phyloP scores from a whole-genome alignment of 2,888 invertebrate species.

The Osedax frankpressi region DNA sequence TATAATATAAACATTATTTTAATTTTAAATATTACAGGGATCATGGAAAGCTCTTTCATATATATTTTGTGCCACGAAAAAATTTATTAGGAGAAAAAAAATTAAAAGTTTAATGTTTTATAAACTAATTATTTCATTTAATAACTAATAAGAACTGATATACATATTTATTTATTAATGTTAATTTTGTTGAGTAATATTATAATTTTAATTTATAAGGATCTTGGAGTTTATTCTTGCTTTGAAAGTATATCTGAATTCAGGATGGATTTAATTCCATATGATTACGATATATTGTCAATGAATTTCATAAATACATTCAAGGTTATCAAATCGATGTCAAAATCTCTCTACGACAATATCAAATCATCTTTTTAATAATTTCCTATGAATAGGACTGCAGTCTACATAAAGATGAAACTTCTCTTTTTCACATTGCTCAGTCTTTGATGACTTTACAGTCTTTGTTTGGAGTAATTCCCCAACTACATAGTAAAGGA shows the following conservation, averaged over 20 bases:
- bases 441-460: conserved; percentile 73
- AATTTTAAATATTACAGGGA: too few species aligned
- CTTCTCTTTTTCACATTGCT: conserved; percentile 72
- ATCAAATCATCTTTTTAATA: too few species aligned
- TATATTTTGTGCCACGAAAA: conserved; percentile 75
- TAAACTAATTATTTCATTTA: too few species aligned
- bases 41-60: conserved; percentile 53
- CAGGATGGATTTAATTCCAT: conserved; percentile 72
- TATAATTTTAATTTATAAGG: conserved; percentile 46
- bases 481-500: conserved; percentile 78
- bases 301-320: conserved; percentile 68
- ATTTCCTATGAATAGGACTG: conserved; percentile 56
- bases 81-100: conserved; percentile 75
- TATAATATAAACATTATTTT: too few species aligned
- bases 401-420: conserved; percentile 74
- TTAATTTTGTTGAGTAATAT: background rate
- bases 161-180: background rate
- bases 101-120: conserved; percentile 56
- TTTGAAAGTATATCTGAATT: conserved; percentile 70
- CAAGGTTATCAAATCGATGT: conserved; percentile 33
- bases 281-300: conserved; percentile 81
- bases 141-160: too few species aligned
- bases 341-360: too few species aligned
- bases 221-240: conserved; percentile 65
- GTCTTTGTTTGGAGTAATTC: conserved; percentile 74